A percentile compares a stretch with the other conserved stretches of the same genome.
phyloP scores from a whole-genome alignment of 2,888 invertebrate species.

The Drosophila picticornis region DNA sequence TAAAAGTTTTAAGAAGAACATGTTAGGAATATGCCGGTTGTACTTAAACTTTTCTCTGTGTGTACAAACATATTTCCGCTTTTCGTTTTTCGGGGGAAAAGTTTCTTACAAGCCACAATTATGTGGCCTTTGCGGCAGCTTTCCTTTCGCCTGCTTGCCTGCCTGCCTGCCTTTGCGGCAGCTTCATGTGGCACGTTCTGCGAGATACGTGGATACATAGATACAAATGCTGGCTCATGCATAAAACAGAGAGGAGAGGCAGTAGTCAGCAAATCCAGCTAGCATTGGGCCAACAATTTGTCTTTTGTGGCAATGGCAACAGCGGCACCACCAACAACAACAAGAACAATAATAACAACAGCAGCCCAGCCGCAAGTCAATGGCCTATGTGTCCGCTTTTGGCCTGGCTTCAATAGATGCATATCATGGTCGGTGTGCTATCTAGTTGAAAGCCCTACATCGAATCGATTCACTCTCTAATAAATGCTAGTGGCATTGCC shows the following conservation, averaged over 20 bases:
- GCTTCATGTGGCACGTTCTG: slow-evolving; percentile 53
- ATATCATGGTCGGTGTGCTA: slow-evolving; percentile 25
- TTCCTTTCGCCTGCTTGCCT: slow-evolving; percentile 59
- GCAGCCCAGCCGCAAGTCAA: slow-evolving; percentile 42
- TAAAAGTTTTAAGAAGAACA: neutral
- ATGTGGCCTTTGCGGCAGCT: slow-evolving; percentile 62
- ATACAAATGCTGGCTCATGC: slow-evolving; percentile 50
- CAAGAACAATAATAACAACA: slow-evolving; percentile 6
- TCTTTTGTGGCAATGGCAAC: slow-evolving; percentile 24
- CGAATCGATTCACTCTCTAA: slow-evolving; percentile 14
- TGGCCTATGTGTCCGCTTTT: slow-evolving; percentile 32
- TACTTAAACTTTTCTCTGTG: neutral
- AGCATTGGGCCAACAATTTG: slow-evolving; percentile 34
- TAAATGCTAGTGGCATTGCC: slow-evolving; percentile 15
- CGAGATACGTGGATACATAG: slow-evolving; percentile 22
- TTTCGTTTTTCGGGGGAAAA: slow-evolving; percentile 50
- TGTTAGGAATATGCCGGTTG: neutral
- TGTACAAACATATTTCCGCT: slow-evolving; percentile 41
- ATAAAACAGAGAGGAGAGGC: slow-evolving; percentile 37
- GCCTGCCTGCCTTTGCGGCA: slow-evolving; percentile 14
- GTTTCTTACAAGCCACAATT: slow-evolving; percentile 64
- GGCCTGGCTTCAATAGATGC: slow-evolving; percentile 44
- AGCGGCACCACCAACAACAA: slow-evolving; percentile 7
- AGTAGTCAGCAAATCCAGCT: slow-evolving; percentile 16
- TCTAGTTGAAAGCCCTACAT: slow-evolving; percentile 49